These are phyloP conservation scores for Epinotia ramella DNA, from an alignment of 2,888 invertebrate species.

Conservation along the genomic window DNA sequence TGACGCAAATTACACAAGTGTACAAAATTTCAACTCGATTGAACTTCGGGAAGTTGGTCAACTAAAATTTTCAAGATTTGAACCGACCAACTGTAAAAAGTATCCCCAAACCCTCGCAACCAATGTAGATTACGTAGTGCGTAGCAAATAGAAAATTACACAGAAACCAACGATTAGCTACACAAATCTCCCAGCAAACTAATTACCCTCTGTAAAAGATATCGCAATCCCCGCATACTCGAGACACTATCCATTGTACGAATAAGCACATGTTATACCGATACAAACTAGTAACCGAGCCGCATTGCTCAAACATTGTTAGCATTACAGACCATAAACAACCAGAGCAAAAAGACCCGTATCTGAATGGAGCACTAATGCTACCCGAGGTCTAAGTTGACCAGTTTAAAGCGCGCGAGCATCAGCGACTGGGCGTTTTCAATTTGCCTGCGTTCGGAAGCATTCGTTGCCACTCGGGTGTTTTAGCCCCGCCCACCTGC, in stretches of 20 bases:
- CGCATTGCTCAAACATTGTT: constrained; percentile 64
- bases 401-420: constrained; percentile 59
- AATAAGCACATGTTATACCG: constrained; percentile 58
- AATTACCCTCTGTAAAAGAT: constrained; percentile 53
- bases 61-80: no score
- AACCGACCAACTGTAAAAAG: not conserved
- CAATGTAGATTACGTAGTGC: constrained; percentile 4
- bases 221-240: constrained; percentile 59
- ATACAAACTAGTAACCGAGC: constrained; percentile 59
- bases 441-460: constrained; percentile 67
- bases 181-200: constrained; percentile 52
- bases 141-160: constrained; percentile 42
- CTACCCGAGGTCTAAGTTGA: constrained; percentile 61
- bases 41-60: no score
- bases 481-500: constrained; percentile 70
- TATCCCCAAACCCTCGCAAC: not conserved
- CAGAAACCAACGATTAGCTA: constrained; percentile 49
- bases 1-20: no score
- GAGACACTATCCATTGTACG: constrained; percentile 56
- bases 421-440: constrained; percentile 77
- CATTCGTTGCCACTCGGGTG: constrained; percentile 70
- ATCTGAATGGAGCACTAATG: constrained; percentile 47
- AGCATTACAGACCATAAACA: constrained; percentile 59
- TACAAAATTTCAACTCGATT: no score
- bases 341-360: constrained; percentile 56